Percentiles rank a stretch among this genome's conserved stretches.
Evolutionary conservation across 1,140 invertebrate genomes (phyloP).

Genomic region (Penaeus japonicus): DNA sequence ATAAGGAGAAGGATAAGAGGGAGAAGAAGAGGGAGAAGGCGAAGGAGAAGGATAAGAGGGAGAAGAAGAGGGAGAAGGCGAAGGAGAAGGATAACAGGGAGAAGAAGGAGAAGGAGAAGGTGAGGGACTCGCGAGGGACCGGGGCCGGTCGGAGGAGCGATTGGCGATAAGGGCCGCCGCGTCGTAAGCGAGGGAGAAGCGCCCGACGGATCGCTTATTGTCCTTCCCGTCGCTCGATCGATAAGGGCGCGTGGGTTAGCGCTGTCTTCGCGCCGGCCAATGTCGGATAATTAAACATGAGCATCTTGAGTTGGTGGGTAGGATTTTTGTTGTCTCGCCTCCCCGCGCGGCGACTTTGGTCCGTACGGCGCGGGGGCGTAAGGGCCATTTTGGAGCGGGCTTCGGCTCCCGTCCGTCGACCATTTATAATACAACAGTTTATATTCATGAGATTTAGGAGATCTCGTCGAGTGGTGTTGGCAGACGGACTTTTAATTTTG

Average conservation of each 20-base stretch:
- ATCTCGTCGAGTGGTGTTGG: slow-evolving; percentile 8
- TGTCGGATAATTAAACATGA: no score
- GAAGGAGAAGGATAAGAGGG: background rate
- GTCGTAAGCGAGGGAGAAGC: no score
- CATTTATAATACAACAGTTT: slow-evolving; percentile 51
- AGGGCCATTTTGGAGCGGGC: no score
- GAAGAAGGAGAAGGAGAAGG: background rate
- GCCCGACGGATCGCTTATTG: no score
- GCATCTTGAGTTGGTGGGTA: no score
- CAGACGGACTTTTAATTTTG: slow-evolving; percentile 2
- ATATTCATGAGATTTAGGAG: slow-evolving; percentile 52
- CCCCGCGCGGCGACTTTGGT: no score
- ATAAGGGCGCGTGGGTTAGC: no score
- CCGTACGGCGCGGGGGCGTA: no score
- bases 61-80: background rate
- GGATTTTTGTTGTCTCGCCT: no score
- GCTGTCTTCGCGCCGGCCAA: no score
- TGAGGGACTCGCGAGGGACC: background rate
- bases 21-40: background rate
- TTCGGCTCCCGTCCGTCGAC: background rate
- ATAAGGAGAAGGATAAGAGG: background rate
- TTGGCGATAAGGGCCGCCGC: no score
- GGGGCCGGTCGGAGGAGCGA: background rate
- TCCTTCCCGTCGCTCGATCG: no score
- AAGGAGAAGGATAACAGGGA: background rate